These are phyloP conservation scores for Daubentonia madagascariensis DNA, from an alignment of 2,113 vertebrate genomes.

Conservation along the genomic window DNA sequence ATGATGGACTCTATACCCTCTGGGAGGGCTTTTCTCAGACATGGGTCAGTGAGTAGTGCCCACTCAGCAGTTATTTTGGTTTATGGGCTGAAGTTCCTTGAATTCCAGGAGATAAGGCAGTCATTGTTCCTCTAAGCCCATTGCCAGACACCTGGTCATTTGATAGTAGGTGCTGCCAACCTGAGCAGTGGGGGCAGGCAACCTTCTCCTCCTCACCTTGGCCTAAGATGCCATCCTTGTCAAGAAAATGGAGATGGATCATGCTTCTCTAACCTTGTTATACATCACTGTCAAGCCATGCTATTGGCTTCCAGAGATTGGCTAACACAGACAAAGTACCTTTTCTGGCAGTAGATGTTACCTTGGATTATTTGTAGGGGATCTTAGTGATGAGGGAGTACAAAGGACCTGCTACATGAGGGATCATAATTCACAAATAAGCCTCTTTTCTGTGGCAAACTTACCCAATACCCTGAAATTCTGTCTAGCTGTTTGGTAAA, in stretches of 20 bases:
- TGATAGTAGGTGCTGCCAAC: slow-evolving; percentile 77
- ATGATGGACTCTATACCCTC: not conserved
- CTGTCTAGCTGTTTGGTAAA: not conserved
- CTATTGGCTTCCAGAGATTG: slow-evolving; percentile 19
- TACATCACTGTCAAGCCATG: slow-evolving; percentile 79
- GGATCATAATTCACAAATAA: not conserved
- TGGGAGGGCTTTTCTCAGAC: slow-evolving; percentile 15
- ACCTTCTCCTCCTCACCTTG: slow-evolving; percentile 56
- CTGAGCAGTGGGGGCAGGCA: slow-evolving; percentile 58
- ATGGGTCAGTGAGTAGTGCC: slow-evolving; percentile 62
- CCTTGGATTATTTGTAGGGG: slow-evolving; percentile 22
- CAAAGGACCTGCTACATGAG: not conserved
- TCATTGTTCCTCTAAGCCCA: slow-evolving; percentile 14
- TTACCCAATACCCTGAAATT: not conserved
- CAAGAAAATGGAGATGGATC: slow-evolving; percentile 79
- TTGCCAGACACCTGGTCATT: slow-evolving; percentile 51
- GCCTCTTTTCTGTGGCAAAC: not conserved
- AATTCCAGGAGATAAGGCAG: slow-evolving; percentile 69
- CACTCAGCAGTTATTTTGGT: slow-evolving; percentile 51
- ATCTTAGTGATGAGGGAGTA: slow-evolving; percentile 39
- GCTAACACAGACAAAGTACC: slow-evolving; percentile 53
- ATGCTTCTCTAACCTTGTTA: slow-evolving; percentile 63
- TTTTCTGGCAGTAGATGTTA: slow-evolving; percentile 40
- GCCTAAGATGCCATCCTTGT: slow-evolving; percentile 44
- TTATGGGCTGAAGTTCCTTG: slow-evolving; percentile 46